These are phyloP conservation scores for Zhuqinia jingwanae DNA, from an alignment of 2,888 invertebrate species.

Conservation along the genomic window DNA sequence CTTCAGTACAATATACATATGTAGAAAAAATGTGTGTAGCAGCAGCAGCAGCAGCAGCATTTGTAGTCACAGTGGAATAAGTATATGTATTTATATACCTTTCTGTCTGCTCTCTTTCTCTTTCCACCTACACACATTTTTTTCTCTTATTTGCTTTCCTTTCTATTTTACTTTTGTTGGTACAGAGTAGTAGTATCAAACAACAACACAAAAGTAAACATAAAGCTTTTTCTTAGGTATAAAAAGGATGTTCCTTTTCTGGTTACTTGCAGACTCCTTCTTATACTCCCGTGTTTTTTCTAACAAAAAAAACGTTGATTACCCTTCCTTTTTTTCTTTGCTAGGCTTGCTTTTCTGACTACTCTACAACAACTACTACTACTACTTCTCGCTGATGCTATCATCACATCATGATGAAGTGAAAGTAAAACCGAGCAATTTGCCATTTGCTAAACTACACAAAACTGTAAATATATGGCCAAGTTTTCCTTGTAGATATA, in stretches of 20 bases:
- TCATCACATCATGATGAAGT: slow-evolving; percentile 51
- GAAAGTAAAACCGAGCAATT: slow-evolving; percentile 47
- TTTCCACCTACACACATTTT: slow-evolving; percentile 30
- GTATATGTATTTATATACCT: neutral
- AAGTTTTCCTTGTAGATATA: neutral
- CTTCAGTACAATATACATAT: slow-evolving; percentile 12
- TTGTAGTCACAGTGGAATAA: too few species aligned
- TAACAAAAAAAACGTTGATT: slow-evolving; percentile 45
- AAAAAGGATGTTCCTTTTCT: slow-evolving; percentile 6
- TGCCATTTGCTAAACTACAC: slow-evolving; percentile 48
- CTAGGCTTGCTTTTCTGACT: neutral
- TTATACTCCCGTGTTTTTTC: neutral
- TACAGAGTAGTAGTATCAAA: too few species aligned
- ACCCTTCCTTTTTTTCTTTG: slow-evolving; percentile 26
- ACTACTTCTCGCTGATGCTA: slow-evolving; percentile 13
- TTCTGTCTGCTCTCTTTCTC: neutral
- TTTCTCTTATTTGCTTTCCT: slow-evolving; percentile 33
- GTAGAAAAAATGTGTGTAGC: too few species aligned
- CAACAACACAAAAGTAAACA: slow-evolving; percentile 18
- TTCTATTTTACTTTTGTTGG: too few species aligned
- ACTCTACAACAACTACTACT: neutral
- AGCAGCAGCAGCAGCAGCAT: too few species aligned
- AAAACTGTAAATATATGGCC: too few species aligned
- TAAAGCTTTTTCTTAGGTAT: neutral
- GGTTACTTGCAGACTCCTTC: neutral